Conservation (phyloP, 2,888 invertebrate species). For the Furcula furcula region DNA sequence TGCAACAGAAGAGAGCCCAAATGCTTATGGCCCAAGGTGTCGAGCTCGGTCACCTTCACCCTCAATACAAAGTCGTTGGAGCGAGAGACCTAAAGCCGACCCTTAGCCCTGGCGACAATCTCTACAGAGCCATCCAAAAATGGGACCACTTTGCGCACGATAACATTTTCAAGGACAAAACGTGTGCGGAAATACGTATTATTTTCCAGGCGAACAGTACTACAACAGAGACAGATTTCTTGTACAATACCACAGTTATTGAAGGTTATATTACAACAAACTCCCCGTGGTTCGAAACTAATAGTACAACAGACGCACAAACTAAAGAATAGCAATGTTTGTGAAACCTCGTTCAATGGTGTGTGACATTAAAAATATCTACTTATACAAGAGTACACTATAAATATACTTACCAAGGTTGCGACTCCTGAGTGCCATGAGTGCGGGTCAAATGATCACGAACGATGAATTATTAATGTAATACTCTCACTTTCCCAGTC, state of each 20-base stretch:
- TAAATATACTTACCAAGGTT: too few species aligned
- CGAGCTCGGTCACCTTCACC: constrained; percentile 41
- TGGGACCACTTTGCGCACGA: constrained; percentile 44
- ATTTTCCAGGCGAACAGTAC: constrained; percentile 2
- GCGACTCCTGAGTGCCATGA: too few species aligned
- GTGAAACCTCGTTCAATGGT: too few species aligned
- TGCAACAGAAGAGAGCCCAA: constrained; percentile 44
- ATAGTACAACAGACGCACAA: too few species aligned
- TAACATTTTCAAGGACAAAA: constrained; percentile 30
- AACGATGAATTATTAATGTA: too few species aligned
- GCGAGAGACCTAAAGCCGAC: constrained; percentile 39
- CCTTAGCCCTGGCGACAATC: constrained; percentile 13
- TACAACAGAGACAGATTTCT: neutral
- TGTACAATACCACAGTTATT: neutral
- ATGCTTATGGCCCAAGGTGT: constrained; percentile 54
- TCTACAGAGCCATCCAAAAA: constrained; percentile 40
- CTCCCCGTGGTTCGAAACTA: too few species aligned
- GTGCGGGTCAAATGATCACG: too few species aligned
- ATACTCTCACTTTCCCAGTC: too few species aligned
- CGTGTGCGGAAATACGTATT: constrained; percentile 39
- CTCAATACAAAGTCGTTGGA: constrained; percentile 50
- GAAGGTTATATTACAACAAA: too few species aligned
- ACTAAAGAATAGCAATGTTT: too few species aligned
- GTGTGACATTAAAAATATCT: too few species aligned
- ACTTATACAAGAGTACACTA: too few species aligned